Base-by-base conservation (phyloP, 2,888 invertebrate genomes). In the Machimus rusticus region DNA sequence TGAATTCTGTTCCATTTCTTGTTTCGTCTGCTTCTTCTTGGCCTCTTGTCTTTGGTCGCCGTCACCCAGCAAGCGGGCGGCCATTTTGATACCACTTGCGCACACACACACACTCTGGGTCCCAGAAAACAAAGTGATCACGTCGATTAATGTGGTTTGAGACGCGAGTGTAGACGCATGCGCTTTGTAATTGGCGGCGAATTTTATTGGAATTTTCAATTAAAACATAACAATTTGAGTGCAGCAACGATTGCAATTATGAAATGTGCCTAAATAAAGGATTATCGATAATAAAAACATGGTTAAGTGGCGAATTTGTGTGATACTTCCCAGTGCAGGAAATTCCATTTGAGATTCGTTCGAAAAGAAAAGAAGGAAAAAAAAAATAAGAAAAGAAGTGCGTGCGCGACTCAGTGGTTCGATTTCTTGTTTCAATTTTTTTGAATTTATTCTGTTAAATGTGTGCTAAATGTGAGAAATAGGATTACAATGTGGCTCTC, bases 101-200 rank as follows among this genome's bases (percentile, higher is more conserved):
- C 84, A 84, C 84, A 66, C 57, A 39, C 37, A 39, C 19, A 23
- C 8, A 14, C 66, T 19, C 4, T 66, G 23, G 66, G 66, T 28
- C 28, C 66, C 66, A 84, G 86, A 86, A 86, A 77, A 86, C 86
- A 86, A 86, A 86, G 86, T 86, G 79, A 78, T 34, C 57, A 90
- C 89, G 90, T 89, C 89, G 90, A 90, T 90, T 90, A 91, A 90
- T 91, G 90, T 90, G 91, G 90, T 91, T 91, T 91, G 91, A 91
- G 91, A 91, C 91, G 91, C 91, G 91, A 90, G 90, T 90, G 90
- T 89, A 90, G 89, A 90, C 91, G 91, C 91, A 91, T 90, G 90
- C 90, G 90, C 90, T 89, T 87, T 88, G 88, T 84, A 88, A 89
- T 85, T 90, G 90, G 89, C 89, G 86, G 78, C 79, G 78, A 23